These are phyloP conservation scores for Camponotus pennsylvanicus DNA, from an alignment of 1,140 invertebrate genomes.

Conservation along the genomic window DNA sequence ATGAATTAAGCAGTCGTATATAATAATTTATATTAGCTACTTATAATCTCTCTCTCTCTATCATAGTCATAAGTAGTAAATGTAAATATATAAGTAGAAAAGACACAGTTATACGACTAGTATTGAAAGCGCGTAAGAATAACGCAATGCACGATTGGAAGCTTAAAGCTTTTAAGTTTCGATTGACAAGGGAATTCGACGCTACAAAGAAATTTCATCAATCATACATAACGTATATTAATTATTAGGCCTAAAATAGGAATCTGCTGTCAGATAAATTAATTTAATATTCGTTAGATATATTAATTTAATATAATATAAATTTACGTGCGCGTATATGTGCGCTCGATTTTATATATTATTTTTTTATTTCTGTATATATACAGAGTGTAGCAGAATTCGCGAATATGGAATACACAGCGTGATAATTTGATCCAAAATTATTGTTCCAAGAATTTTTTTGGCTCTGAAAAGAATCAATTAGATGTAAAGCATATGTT, in stretches of 20 bases:
- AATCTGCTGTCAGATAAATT: slow-evolving; percentile 73
- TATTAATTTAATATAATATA: slow-evolving; percentile 14
- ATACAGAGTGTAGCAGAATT: background rate
- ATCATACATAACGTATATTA: slow-evolving; percentile 38
- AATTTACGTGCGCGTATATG: background rate
- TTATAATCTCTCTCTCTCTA: background rate
- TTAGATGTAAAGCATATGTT: too few species aligned
- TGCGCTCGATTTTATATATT: slow-evolving; percentile 51
- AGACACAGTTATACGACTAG: slow-evolving; percentile 78
- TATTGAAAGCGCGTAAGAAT: slow-evolving; percentile 70
- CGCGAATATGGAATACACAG: too few species aligned
- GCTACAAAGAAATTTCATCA: slow-evolving; percentile 49
- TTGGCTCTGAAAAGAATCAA: too few species aligned
- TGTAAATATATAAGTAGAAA: slow-evolving; percentile 61
- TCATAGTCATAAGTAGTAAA: slow-evolving; percentile 27
- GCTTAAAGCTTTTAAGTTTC: slow-evolving; percentile 40
- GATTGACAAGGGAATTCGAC: slow-evolving; percentile 17
- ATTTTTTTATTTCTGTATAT: slow-evolving; percentile 64
- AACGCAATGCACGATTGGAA: slow-evolving; percentile 63
- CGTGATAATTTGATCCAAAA: too few species aligned
- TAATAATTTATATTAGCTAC: slow-evolving; percentile 32
- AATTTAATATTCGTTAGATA: slow-evolving; percentile 57
- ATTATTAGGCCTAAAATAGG: slow-evolving; percentile 75
- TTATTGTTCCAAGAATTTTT: too few species aligned
- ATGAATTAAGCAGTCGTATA: slow-evolving; percentile 48